Base-by-base conservation (phyloP, 2,113 vertebrate genomes). In the Mesoclemmys tuberculata region DNA sequence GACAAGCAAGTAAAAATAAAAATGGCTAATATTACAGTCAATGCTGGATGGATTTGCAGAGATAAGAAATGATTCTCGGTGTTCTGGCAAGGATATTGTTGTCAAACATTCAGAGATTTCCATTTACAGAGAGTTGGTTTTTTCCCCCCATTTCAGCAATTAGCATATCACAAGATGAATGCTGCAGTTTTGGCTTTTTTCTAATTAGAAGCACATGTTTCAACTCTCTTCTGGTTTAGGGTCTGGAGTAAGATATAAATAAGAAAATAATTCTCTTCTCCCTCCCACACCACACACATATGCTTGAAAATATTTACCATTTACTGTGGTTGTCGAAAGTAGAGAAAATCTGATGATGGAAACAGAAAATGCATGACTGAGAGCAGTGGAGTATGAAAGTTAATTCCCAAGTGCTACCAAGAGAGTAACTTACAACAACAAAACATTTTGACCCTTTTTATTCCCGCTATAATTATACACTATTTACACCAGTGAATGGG, bases 1-100 rank as follows among this genome's bases (percentile, higher is more conserved):
- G 95, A 89, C 95, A 96, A 95, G 91, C 88, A 96, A 90, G n/a
- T 85, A 96, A 93, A 96, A 97, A 97, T 85, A 95, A 97, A 98
- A 96, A 89, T 89, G 94, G 95, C 89, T 98, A 96, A 96, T 87
- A 86, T 92, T 94, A 96, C 85, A 95, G 96, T 92, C 87, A 93
- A 96, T 96, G 92, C 94, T 96, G 90, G 84, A 85, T 88, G 89
- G 93, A 96, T 97, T 96, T 94, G 84, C 89, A 90, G 89, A 97
- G 97, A 96, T 97, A 96, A 95, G 89, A 93, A 89, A 94, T 31
- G 38, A 71, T 95, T 93, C 90, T 96, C 29, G 19, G 77, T 2
- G 1, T 74, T 94, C 92, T 91, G 87, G 97, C 95, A 97, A 96
- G 94, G 49, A 27, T 80, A 90, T 96, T 96, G 87, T 55, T 97